Base-by-base conservation (phyloP, 2,797 vertebrate species). In the Manis crassicaudata region DNA sequence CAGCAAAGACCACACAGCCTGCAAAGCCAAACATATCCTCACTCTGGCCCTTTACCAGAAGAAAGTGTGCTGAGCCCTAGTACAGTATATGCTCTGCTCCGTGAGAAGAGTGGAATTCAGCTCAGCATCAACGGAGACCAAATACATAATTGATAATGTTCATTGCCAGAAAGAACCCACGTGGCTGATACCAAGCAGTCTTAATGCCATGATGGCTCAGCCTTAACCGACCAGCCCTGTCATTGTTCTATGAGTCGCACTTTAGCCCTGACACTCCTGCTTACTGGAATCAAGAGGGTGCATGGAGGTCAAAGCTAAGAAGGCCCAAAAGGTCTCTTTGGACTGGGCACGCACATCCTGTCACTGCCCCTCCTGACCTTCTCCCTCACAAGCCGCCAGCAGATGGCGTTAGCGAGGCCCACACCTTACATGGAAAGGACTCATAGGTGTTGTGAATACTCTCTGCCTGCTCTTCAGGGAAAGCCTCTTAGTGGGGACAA, bases 191-290 rank as follows among this genome's bases (percentile, higher is more conserved):
- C 62, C 50, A 93, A 46, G 9, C 10, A 46, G 46, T 46, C 46
- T 11, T 46, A 46, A 13, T 14, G 7, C 1, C 11, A 4, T 0
- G 0, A 43, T 2, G 52, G 32, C 20, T 29, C 18, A 65, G 50
- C n/a, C 54, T 70, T 40, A 29, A 32, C 9, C 21, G 20, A 67
- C 5, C 75, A 54, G 12, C 43, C 4, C 27, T 50, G 35, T 9
- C 46, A 46, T 46, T 37, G 23, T 27, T 37, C 46, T 50, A 10
- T 8, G 46, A 27, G 23, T 60, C 77, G 7, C 2, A 25, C 50
- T 35, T 25, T 17, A 29, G 35, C 12, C 43, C 72, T 79, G 43
- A 25, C 6, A 16, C 25, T 87, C 70, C 14, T n/a, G 8, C 6
- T 25, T 73, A 43, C 20, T 70, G 23, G 23, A 87, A 52, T 83